Evolutionary conservation across 2,888 invertebrate species (phyloP), one percentile per base, ranked within the genome.

Genomic region (Nomada goodeniana): DNA sequence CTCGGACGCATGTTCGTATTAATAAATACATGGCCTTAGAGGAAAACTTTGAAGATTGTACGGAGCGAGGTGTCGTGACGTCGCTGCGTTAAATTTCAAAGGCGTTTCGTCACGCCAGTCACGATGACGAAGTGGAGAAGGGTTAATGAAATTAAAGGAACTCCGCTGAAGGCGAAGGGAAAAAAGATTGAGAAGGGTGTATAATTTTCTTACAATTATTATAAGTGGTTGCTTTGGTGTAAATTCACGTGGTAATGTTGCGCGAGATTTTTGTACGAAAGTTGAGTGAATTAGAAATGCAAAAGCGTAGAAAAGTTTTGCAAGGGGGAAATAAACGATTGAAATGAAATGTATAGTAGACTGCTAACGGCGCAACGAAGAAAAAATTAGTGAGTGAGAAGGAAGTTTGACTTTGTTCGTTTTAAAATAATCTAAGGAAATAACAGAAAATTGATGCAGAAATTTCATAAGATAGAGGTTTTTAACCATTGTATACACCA

Each of bases 141-240:
- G 44, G n/a, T 65, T 72, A 60, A 72, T 65, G 42, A 60, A 65
- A 65, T 60, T 72, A 9, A 72, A 63, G 42, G 52, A n/a, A 13
- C 2, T 1, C 5, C 20, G 20, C 9, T 36, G 29, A 44, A 55
- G 53, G 20, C 9, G 13, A 26, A 11, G 20, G 5, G n/a, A 23
- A n/a, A 63, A 61, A n/a, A 20, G 53, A n/a, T 53, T 18, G 61
- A 61, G n/a, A 42, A 3, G 10, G 3, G 20, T n/a, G 42, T 53
- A n/a, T 53, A n/a, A 18, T 53, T 53, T 53, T 20, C 15, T 18
- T 9, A 53, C 9, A 53, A 15, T 53, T 53, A 53, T 53, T 53
- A n/a, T 13, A 47, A 47, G 47, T 15, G 47, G 47, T 47, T 47
- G 10, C 11, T 13, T 47, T 47, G 47, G 0, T 47, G 4, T 13